Base-by-base conservation (phyloP, 1,140 invertebrate genomes). In the Neoseiulus cucumeris region DNA sequence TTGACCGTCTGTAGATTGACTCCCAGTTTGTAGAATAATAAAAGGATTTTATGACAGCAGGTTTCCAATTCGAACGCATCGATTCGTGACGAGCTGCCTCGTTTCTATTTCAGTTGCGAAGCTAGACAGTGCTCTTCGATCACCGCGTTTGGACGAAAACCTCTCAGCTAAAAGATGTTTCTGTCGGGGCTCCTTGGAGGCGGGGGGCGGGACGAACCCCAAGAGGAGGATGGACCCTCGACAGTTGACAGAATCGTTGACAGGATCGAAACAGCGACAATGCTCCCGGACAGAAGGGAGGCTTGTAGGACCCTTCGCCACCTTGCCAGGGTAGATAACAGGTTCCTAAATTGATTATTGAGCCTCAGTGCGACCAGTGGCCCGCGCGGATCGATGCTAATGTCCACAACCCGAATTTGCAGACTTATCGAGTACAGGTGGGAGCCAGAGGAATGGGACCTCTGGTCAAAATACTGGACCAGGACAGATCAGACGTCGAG, bases 381-480 rank as follows among this genome's bases (percentile, higher is more conserved):
- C n/a, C n/a, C n/a, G n/a, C n/a, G n/a, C n/a, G n/a, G n/a, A n/a
- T n/a, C 9, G 33, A 39, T 6, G 9, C 33, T 39, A 39, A 39
- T 39, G 33, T 39, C 9, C 4, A 39, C 33, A n/a, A n/a, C n/a
- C n/a, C n/a, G 33, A 39, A 39, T 64, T 44, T 64, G 51, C 67
- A 81, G 72, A 94, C 91, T 73, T 92, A 91, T 74, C 80, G 94
- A 7, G 79, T 98, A 2, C 90, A 97, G 78, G 94, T 98, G 59
- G 94, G 93, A 20, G 91, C 91, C 9, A 87, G 90, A 73, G 91
- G 87, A 25, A 91, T 98, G 87, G 85, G 90, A 71, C 82, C 86
- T 6, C 75, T 98, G 7, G 81, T 83, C 25, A 74, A 77, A 66
- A 77, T 81, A 28, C 69, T 82, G 51, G 73, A 78, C 68, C 74